Evolutionary conservation across 1,140 invertebrate species (phyloP).

Genomic region (Orussus abietinus): DNA sequence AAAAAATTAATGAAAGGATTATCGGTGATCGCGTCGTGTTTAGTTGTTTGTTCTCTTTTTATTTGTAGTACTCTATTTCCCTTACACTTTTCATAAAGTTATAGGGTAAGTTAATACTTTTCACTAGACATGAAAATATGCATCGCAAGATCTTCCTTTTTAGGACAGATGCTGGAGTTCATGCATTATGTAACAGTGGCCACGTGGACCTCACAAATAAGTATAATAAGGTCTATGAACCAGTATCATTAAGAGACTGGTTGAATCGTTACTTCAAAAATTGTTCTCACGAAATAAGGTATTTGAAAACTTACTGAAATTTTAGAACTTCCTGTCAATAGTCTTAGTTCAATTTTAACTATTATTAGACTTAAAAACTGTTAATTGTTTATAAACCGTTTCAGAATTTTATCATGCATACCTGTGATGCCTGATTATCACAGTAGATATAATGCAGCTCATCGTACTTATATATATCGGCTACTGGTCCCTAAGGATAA

Average conservation of each 20-base stretch:
- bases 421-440: conserved; percentile 60
- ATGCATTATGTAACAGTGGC: conserved; percentile 61
- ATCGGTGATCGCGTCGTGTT: too few species aligned
- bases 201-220: conserved; percentile 60
- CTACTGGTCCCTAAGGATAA: conserved; percentile 47
- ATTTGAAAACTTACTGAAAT: conserved; percentile 11
- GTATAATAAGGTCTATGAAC: conserved; percentile 50
- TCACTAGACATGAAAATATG: conserved; percentile 9
- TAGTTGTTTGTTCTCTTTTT: too few species aligned
- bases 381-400: conserved; percentile 32
- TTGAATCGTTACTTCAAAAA: conserved; percentile 60
- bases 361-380: conserved; percentile 2
- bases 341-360: background rate
- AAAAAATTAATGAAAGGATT: too few species aligned
- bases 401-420: conserved; percentile 55
- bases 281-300: conserved; percentile 49
- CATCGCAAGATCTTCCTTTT: conserved; percentile 16
- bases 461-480: conserved; percentile 67
- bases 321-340: background rate
- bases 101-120: too few species aligned
- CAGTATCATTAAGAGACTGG: conserved; percentile 39
- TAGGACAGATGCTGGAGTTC: conserved; percentile 72
- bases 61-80: conserved; percentile 12
- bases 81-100: too few species aligned
- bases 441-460: conserved; percentile 57